Base-by-base conservation (phyloP, 2,113 vertebrate species). In the Telmatochromis bifrenatus region DNA sequence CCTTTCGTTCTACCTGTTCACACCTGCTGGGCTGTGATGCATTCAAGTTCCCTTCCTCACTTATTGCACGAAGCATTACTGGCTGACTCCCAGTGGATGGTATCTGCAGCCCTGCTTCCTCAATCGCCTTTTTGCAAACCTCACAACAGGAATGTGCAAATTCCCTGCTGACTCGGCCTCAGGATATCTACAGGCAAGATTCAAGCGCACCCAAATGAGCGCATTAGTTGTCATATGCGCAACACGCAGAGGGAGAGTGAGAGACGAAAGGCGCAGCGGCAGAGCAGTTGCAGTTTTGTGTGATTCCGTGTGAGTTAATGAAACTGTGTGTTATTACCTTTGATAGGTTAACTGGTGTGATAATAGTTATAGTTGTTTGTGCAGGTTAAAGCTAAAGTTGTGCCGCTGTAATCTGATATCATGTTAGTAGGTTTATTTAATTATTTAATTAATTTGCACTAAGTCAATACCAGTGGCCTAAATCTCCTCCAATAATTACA, bases 221-320 rank as follows among this genome's bases (percentile, higher is more conserved):
- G 8, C 17, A 51, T 5, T 9, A 51, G 49, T 5, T n/a, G 17
- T 53, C 49, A n/a, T 6, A 1, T n/a, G 19, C 49, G 49, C 49
- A 6, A 0, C 49, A 10, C 19, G 5, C 49, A 6, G 49, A 53
- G 49, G 49, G 49, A n/a, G 45, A 47, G 1, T 15, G 14, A 47
- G 19, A 53, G 49, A n/a, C 9, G 49, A 53, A 53, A 53, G 49
- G 49, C 49, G 49, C 49, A 53, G 19, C 49, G 9, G 49, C 49
- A n/a, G 5, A 6, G 49, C 49, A 53, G 49, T 53, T 53, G 49
- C 5, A 53, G 51, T 53, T 53, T 53, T 53, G 51, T 53, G 51
- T 53, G 5, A 53, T n/a, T 51, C 47, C 17, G 49, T 51, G 17
- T 51, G 49, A 9, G 49, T 51, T 51, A 1, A 51, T 51, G 49